Base-by-base conservation (phyloP, 2,797 vertebrate genomes). In the Typhlichthys subterraneus region DNA sequence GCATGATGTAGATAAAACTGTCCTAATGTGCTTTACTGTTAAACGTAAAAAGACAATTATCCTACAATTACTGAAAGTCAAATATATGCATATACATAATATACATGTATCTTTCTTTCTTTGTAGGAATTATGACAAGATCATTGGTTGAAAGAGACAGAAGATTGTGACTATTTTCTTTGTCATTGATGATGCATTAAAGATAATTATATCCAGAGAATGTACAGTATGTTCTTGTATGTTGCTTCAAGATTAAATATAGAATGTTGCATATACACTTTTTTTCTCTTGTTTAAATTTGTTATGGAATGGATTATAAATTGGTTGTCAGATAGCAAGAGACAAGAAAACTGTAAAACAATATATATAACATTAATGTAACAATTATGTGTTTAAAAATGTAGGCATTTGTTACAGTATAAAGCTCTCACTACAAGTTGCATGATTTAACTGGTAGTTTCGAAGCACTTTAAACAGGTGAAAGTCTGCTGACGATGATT, bases 381-480 rank as follows among this genome's bases (percentile, higher is more conserved):
- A 3, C 23, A 58, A 23, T 17, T 12, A 19, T 10, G 49, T 17
- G 15, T 0, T 23, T 12, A 33, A 57, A 50, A 13, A 17, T 2
- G 46, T 10, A 19, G 46, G 53, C 3, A 50, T 72, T 71, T 80
- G 29, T 57, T 64, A 58, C 51, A 69, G 62, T 29, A 13, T 29
- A 13, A 17, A 12, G 17, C 17, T 46, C 46, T 23, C 29, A 29
- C 46, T 2, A 61, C 23, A 12, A 52, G 50, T 50, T 53, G 1
- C 72, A 69, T 59, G 6, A 38, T 14, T 74, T 56, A 69, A 61
- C 29, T 71, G 67, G 59, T 77, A 56, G 79, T 76, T 61, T 62
- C 61, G 12, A 72, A 78, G 84, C 87, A 88, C 81, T 89, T 88
- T 88, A 82, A 80, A 79, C 51, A 57, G 65, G 70, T 75, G 62